These are phyloP conservation scores for Caenorhabditis brenneri DNA, from an alignment of 1,140 invertebrate species.

Conservation along the genomic window DNA sequence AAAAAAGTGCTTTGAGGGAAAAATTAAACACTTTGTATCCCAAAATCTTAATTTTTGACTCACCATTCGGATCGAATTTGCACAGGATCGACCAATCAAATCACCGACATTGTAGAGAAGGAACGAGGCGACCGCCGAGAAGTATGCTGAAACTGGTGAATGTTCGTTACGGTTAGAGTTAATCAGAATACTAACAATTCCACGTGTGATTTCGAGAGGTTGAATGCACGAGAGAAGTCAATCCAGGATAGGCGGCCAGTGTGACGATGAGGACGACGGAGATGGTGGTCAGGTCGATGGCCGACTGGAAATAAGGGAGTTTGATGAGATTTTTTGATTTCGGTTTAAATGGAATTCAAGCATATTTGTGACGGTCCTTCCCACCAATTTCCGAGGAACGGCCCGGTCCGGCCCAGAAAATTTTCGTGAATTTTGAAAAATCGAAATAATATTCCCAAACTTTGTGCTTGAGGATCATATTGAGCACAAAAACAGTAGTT, in stretches of 20 bases:
- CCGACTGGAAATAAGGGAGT: not conserved
- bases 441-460: too few species aligned
- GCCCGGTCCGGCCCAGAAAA: too few species aligned
- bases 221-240: slow-evolving; percentile 14
- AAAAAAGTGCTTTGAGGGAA: not conserved
- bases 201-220: not conserved
- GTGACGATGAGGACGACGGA: slow-evolving; percentile 34
- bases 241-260: slow-evolving; percentile 34
- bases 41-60: not conserved
- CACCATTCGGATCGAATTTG: slow-evolving; percentile 1
- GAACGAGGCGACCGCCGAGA: slow-evolving; percentile 48
- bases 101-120: slow-evolving; percentile 52
- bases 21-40: not conserved
- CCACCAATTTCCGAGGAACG: too few species aligned
- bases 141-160: slow-evolving; percentile 46
- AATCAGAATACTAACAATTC: not conserved
- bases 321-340: too few species aligned
- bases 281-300: slow-evolving; percentile 19
- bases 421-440: too few species aligned
- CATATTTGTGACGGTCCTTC: too few species aligned
- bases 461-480: too few species aligned
- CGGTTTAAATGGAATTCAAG: too few species aligned
- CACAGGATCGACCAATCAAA: slow-evolving; percentile 42
- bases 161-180: not conserved
- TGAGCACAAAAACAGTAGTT: too few species aligned